These are phyloP conservation scores for Phaetusa simplex DNA, from an alignment of 2,113 vertebrate genomes.

Conservation along the genomic window DNA sequence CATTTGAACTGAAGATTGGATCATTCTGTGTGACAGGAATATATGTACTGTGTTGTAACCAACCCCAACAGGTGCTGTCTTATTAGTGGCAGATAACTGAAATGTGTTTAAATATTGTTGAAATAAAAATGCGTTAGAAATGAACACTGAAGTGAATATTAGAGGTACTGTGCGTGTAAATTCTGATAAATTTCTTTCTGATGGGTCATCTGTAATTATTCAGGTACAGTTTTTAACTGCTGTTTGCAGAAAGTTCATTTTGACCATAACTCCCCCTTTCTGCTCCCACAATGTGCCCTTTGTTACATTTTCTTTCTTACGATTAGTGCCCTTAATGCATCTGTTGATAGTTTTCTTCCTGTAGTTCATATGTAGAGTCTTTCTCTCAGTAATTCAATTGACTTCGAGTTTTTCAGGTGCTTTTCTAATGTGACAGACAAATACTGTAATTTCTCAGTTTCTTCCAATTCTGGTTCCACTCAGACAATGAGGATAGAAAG, in stretches of 20 bases:
- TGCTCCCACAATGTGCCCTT: background rate
- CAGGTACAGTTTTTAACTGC: background rate
- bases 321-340: accelerated
- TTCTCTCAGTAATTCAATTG: background rate
- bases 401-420: background rate
- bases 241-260: background rate
- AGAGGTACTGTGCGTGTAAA: background rate
- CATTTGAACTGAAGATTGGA: background rate
- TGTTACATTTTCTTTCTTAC: background rate
- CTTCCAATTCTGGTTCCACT: background rate
- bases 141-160: background rate
- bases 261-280: background rate
- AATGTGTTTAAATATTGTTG: background rate
- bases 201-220: background rate
- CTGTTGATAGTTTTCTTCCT: background rate
- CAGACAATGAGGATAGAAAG: background rate
- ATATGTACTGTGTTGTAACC: background rate
- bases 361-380: background rate
- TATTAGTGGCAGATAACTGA: background rate
- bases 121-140: background rate
- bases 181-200: background rate
- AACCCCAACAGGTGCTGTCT: background rate
- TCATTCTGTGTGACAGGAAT: background rate
- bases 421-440: background rate
- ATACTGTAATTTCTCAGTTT: background rate